phyloP scores from a whole-genome alignment of 2,113 vertebrate genomes.

The Sisor rabdophorus region DNA sequence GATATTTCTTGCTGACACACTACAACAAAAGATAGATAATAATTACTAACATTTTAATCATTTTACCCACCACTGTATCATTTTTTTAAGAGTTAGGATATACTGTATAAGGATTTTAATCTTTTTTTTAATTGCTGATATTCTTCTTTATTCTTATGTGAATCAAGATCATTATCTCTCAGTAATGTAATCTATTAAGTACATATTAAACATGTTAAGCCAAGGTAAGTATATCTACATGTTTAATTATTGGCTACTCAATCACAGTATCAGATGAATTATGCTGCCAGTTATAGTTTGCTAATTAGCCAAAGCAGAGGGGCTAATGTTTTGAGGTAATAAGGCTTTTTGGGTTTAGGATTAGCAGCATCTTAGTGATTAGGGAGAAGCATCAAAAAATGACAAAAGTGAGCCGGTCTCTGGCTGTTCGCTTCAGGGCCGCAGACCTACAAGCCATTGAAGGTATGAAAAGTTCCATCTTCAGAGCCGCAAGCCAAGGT shows the following conservation, averaged over 20 bases:
- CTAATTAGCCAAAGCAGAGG: constrained; percentile 24
- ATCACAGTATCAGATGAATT: neutral
- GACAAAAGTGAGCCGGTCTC: constrained; percentile 61
- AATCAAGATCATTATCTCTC: constrained; percentile 5
- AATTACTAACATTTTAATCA: too few relatives aligned
- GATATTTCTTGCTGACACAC: too few relatives aligned
- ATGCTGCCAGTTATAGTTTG: constrained; percentile 5
- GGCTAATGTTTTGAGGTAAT: constrained; percentile 3
- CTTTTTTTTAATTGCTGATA: neutral
- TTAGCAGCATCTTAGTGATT: constrained; percentile 20
- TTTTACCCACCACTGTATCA: neutral
- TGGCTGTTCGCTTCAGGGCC: constrained; percentile 73
- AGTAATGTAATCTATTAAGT: constrained; percentile 1
- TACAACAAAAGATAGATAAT: too few relatives aligned
- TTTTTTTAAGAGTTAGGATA: neutral
- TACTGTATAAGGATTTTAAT: neutral
- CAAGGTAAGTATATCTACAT: neutral
- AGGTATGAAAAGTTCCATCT: constrained; percentile 75
- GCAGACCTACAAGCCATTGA: constrained; percentile 77
- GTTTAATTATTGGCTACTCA: neutral
- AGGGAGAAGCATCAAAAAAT: neutral
- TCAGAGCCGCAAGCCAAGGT: constrained; percentile 50
- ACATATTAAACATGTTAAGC: neutral
- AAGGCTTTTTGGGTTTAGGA: constrained; percentile 18
- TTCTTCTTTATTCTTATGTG: neutral